Percentiles rank a stretch among this genome's conserved stretches.
Conservation (phyloP, 2,888 invertebrate genomes). For the Aproaerema taeniolella region DNA sequence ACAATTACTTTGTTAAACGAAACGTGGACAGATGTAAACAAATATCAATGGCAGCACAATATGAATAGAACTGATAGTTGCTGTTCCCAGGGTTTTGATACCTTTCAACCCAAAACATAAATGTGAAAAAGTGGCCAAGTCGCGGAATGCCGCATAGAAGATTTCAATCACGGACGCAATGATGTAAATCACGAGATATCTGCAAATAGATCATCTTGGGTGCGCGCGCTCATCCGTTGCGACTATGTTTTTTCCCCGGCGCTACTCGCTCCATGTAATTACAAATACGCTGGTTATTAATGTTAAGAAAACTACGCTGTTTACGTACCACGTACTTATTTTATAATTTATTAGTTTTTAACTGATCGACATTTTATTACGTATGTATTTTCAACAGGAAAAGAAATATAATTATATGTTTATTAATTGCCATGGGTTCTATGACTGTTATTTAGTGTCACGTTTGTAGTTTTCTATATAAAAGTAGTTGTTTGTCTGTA, state of each 20-base stretch:
- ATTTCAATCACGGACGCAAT: conserved; percentile 20
- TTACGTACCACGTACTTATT: conserved; percentile 15
- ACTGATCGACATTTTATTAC: conserved; percentile 13
- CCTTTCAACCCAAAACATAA: too few species aligned
- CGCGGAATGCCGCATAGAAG: conserved; percentile 18
- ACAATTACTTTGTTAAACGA: conserved; percentile 55
- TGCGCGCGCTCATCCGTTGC: conserved; percentile 35
- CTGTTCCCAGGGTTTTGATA: too few species aligned
- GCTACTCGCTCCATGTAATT: conserved; percentile 44
- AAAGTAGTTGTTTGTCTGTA: background rate
- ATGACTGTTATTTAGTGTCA: conserved; percentile 4
- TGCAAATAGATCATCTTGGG: conserved; percentile 36
- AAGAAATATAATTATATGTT: conserved; percentile 4
- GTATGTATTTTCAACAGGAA: conserved; percentile 1
- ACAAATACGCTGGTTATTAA: conserved; percentile 35
- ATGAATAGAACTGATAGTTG: too few species aligned
- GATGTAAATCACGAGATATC: conserved; percentile 31
- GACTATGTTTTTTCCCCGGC: conserved; percentile 42
- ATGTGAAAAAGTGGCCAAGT: conserved; percentile 1
- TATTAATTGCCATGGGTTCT: background rate
- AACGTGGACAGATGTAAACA: conserved; percentile 71
- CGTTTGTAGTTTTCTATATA: background rate
- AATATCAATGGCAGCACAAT: conserved; percentile 48
- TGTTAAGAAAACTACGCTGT: conserved; percentile 16
- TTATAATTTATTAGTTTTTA: conserved; percentile 17